phyloP scores from a whole-genome alignment of 2,888 invertebrate species.

The Pammene fasciana region DNA sequence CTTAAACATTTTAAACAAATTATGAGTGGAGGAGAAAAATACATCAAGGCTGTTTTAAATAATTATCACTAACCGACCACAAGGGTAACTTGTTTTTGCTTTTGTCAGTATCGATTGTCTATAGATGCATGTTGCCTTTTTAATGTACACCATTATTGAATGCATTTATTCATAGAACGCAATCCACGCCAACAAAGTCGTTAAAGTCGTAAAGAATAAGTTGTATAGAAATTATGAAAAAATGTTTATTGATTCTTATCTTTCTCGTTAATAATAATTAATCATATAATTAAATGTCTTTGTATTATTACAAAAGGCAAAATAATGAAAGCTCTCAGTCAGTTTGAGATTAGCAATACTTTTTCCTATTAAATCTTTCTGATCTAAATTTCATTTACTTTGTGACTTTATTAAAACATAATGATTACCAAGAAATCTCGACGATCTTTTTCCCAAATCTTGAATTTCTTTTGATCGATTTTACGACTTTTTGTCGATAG shows the following conservation, averaged over 20 bases:
- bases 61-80: neutral
- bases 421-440: too few relatives aligned
- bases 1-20: slow-evolving; percentile 8
- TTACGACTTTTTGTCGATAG: too few relatives aligned
- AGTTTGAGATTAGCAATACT: neutral
- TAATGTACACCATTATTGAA: neutral
- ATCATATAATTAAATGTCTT: neutral
- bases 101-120: neutral
- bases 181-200: too few relatives aligned
- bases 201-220: neutral
- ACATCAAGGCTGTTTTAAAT: neutral
- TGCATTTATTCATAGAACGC: too few relatives aligned
- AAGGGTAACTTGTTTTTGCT: neutral
- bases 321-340: neutral
- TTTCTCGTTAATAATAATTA: neutral
- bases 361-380: neutral
- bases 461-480: too few relatives aligned
- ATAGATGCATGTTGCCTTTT: neutral
- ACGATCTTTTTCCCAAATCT: too few relatives aligned
- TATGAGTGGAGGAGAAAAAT: neutral
- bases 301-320: neutral
- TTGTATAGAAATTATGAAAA: neutral
- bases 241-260: neutral
- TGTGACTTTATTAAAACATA: neutral
- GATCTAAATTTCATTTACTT: neutral